These are phyloP conservation scores for Acanthosepion pharaonis DNA, from an alignment of 2,888 invertebrate genomes.

Conservation along the genomic window DNA sequence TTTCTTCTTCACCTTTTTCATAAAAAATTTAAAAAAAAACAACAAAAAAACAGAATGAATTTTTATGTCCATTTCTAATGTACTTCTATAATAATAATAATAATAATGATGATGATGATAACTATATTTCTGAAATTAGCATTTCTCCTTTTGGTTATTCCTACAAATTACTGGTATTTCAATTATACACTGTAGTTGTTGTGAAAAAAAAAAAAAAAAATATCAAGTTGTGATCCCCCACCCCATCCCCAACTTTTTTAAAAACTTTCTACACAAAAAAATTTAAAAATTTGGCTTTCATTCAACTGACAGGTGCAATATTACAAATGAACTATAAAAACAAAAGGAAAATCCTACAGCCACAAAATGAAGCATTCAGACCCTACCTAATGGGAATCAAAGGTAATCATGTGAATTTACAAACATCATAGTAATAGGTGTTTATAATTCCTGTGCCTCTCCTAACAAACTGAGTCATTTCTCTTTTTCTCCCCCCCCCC, in stretches of 20 bases:
- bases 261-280: background rate
- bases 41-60: background rate
- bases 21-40: background rate
- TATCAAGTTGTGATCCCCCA: background rate
- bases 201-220: background rate
- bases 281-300: background rate
- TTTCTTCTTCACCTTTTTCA: slow-evolving; percentile 33
- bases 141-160: background rate
- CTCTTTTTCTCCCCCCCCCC: background rate
- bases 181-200: slow-evolving; percentile 13
- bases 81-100: background rate
- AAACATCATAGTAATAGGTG: background rate
- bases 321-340: background rate
- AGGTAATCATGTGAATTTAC: slow-evolving; percentile 1
- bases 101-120: background rate
- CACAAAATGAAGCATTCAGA: background rate
- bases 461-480: background rate
- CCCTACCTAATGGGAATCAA: background rate
- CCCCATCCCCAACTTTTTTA: background rate
- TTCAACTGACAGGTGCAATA: slow-evolving; percentile 33
- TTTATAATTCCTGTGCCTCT: background rate
- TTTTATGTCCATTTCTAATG: slow-evolving; percentile 33
- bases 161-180: slow-evolving; percentile 1
- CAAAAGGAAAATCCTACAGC: background rate
- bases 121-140: slow-evolving; percentile 22